phyloP scores from a whole-genome alignment of 2,113 vertebrate species.

The Tachysurus vachellii region DNA sequence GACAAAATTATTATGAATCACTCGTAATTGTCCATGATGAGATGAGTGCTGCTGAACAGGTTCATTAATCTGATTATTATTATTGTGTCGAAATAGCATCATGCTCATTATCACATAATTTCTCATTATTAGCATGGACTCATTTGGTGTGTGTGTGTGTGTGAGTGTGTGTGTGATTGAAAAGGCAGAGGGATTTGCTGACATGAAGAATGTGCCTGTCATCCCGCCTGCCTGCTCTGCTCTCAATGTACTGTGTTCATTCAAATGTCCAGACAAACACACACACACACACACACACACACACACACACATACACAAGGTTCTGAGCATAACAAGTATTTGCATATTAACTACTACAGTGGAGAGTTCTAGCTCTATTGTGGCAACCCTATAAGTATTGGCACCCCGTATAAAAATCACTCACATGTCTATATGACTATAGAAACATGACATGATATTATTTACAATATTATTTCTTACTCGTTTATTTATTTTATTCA shows the following conservation, averaged over 20 bases:
- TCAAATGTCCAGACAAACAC: neutral
- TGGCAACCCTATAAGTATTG: neutral
- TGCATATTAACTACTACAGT: neutral
- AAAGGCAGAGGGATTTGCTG: conserved; percentile 5
- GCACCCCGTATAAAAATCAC: neutral
- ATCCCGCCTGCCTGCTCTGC: neutral
- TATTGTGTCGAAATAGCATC: neutral
- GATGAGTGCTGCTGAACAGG: neutral
- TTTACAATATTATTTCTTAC: neutral
- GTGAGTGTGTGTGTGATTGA: neutral
- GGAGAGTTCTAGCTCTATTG: neutral
- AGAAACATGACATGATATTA: neutral
- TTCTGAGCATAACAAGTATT: neutral
- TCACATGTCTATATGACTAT: no score
- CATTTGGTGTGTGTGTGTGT: neutral
- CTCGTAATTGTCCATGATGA: neutral
- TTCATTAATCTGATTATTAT: neutral
- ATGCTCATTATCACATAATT: neutral
- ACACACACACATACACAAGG: neutral
- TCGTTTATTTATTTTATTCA: neutral
- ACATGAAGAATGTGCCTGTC: conserved; percentile 15
- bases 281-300: conserved; percentile 1
- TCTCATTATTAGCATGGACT: neutral
- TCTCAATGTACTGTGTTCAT: neutral
- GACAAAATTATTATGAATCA: neutral